These are phyloP conservation scores for Nibea coibor DNA, from an alignment of 2,113 vertebrate species.

Conservation along the genomic window DNA sequence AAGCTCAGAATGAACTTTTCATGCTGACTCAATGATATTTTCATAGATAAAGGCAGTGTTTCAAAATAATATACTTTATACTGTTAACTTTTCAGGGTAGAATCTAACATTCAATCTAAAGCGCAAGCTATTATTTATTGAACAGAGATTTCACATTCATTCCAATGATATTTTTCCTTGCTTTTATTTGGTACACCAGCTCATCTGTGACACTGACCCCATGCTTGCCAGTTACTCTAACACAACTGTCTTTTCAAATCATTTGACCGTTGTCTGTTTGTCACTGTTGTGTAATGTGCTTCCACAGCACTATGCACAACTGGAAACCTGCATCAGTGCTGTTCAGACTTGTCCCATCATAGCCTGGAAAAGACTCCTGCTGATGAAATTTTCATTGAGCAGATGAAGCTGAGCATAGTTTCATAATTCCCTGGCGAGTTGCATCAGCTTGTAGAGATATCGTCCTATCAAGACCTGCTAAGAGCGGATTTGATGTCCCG, in stretches of 20 bases:
- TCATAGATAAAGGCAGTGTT: constrained; percentile 13
- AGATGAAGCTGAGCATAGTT: constrained; percentile 81
- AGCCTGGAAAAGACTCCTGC: constrained; percentile 71
- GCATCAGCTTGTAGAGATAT: constrained; percentile 81
- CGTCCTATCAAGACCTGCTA: constrained; percentile 63
- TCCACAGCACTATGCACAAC: constrained; percentile 4
- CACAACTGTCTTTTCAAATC: constrained; percentile 6
- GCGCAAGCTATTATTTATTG: constrained; percentile 17
- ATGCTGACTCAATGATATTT: constrained; percentile 42
- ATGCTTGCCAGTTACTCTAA: background rate
- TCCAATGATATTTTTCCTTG: constrained; percentile 9
- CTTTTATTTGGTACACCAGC: background rate
- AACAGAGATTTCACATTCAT: constrained; percentile 10
- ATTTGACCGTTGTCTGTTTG: constrained; percentile 14
- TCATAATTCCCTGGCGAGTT: constrained; percentile 82
- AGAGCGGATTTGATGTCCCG: constrained; percentile 53
- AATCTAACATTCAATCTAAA: constrained; percentile 8
- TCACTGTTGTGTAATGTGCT: constrained; percentile 22
- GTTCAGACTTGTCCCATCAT: constrained; percentile 59
- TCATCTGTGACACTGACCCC: background rate
- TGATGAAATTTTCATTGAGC: constrained; percentile 86
- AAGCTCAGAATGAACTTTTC: constrained; percentile 42
- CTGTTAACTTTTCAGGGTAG: constrained; percentile 12
- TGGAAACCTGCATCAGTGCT: constrained; percentile 21
- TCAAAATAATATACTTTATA: constrained; percentile 4